These are phyloP conservation scores for Danaus chrysippus DNA, from an alignment of 2,888 invertebrate genomes.

Conservation along the genomic window DNA sequence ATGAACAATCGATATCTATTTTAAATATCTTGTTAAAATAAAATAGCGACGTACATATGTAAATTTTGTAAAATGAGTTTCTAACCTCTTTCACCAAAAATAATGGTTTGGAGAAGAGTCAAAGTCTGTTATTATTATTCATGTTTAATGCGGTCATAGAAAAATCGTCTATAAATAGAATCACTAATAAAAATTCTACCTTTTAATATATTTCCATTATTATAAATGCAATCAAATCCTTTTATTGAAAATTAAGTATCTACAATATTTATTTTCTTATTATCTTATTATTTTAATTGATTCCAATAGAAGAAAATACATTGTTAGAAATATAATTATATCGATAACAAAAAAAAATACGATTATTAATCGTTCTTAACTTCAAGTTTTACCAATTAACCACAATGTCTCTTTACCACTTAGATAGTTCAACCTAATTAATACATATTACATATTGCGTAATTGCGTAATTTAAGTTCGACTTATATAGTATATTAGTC, in stretches of 20 bases:
- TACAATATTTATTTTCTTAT: too few relatives aligned
- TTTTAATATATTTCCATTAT: too few relatives aligned
- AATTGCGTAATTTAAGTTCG: too few relatives aligned
- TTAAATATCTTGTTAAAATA: conserved; percentile 14
- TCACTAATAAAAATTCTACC: too few relatives aligned
- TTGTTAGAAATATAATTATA: background rate
- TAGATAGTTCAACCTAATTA: background rate
- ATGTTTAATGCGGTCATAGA: too few relatives aligned
- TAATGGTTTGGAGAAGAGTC: too few relatives aligned
- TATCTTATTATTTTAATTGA: too few relatives aligned
- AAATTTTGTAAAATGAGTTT: conserved; percentile 13
- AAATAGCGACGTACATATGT: conserved; percentile 14
- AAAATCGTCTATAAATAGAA: too few relatives aligned
- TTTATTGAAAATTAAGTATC: too few relatives aligned
- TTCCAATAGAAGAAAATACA: background rate
- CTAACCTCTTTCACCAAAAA: background rate
- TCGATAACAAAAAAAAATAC: background rate
- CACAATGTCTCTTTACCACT: background rate
- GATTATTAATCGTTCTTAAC: background rate
- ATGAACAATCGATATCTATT: conserved; percentile 17
- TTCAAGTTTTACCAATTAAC: conserved; percentile 1
- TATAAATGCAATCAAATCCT: too few relatives aligned
- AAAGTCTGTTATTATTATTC: too few relatives aligned
- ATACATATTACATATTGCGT: conserved; percentile 5
- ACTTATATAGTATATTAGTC: too few relatives aligned